These are phyloP conservation scores for Morpho deidamia DNA, from an alignment of 2,888 invertebrate genomes.

Conservation along the genomic window DNA sequence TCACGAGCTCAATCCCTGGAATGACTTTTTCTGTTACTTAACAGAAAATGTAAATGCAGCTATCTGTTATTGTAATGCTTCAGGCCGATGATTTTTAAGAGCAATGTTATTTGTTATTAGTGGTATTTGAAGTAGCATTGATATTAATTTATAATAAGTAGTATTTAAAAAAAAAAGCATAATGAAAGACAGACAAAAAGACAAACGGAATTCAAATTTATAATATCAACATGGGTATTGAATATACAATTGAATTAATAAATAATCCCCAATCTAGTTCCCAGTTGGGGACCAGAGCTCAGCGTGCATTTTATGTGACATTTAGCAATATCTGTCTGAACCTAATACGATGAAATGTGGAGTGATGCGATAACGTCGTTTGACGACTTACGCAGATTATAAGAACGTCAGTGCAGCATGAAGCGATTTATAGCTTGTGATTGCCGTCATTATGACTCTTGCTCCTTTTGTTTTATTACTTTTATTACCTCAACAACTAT, in stretches of 20 bases:
- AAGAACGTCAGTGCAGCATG: slow-evolving; percentile 9
- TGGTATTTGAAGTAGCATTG: no score
- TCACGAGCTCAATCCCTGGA: no score
- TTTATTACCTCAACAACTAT: no score
- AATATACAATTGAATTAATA: slow-evolving; percentile 43
- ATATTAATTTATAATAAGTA: no score
- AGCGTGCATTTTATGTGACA: slow-evolving; percentile 61
- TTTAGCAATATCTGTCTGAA: slow-evolving; percentile 68
- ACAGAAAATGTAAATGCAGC: no score
- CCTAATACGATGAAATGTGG: slow-evolving; percentile 66
- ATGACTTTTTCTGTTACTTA: no score
- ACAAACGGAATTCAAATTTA: no score
- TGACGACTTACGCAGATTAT: slow-evolving; percentile 36
- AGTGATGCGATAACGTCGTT: slow-evolving; percentile 44
- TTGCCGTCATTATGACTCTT: neutral
- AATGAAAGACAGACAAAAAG: no score
- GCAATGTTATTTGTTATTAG: no score
- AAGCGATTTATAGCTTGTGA: neutral
- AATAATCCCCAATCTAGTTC: slow-evolving; percentile 42
- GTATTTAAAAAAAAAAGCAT: no score
- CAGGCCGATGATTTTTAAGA: no score
- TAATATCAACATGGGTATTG: slow-evolving; percentile 13
- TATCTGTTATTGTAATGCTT: no score
- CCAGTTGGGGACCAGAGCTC: slow-evolving; percentile 35
- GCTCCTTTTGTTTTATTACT: neutral